A percentile compares a stretch with the other conserved stretches of the same genome.
Evolutionary conservation across 30 jellyfish, hydroid and myxozoan genomes (phyloP).

Genomic region (Haliclystus octoradiatus): DNA sequence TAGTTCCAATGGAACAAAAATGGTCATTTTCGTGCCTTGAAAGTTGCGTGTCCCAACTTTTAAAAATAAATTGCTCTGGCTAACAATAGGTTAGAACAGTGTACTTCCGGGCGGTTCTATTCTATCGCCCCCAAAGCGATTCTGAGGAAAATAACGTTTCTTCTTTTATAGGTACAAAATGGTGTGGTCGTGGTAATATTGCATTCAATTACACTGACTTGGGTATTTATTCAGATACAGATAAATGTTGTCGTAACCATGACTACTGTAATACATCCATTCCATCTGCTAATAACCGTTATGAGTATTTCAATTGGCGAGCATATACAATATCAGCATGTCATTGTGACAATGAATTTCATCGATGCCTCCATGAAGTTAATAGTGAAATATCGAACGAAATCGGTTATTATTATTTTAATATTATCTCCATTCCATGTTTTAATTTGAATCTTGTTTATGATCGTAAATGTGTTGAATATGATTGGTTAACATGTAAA

Average conservation of each 20-base stretch:
- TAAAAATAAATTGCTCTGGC: no score
- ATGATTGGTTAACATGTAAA: neutral
- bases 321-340: slow-evolving; percentile 8
- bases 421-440: slow-evolving; percentile 3
- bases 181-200: slow-evolving; percentile 25
- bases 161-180: slow-evolving; percentile 46
- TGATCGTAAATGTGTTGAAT: neutral
- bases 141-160: no score
- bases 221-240: slow-evolving; percentile 13
- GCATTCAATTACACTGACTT: slow-evolving; percentile 19
- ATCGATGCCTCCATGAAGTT: slow-evolving; percentile 11
- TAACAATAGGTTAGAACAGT: no score
- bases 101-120: no score
- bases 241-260: slow-evolving; percentile 28
- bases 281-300: neutral
- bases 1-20: no score
- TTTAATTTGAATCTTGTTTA: slow-evolving; percentile 1
- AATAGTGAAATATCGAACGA: slow-evolving; percentile 1
- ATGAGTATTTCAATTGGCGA: slow-evolving; percentile 12
- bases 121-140: no score
- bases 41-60: no score
- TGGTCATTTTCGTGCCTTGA: no score
- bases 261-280: slow-evolving; percentile 21
- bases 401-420: slow-evolving; percentile 2
- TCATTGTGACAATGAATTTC: slow-evolving; percentile 15